These are phyloP conservation scores for Gadopsis bispinosus DNA, from an alignment of 2,797 vertebrate species.

Conservation along the genomic window DNA sequence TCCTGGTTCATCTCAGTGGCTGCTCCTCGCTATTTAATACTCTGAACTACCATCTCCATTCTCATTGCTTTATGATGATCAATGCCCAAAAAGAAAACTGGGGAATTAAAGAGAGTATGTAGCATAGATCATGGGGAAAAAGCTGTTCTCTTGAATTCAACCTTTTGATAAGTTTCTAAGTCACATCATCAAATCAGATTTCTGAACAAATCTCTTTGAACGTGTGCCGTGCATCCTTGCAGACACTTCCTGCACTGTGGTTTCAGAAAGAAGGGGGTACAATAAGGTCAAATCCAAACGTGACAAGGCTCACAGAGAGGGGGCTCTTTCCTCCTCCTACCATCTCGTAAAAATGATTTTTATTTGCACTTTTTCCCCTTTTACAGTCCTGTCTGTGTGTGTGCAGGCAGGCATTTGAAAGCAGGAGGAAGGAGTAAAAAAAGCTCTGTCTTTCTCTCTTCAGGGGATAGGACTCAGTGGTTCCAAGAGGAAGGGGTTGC, in stretches of 20 bases:
- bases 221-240: constrained; percentile 14
- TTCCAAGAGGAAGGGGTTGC: constrained; percentile 44
- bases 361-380: constrained; percentile 81
- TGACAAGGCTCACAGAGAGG: constrained; percentile 53
- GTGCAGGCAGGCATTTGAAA: constrained; percentile 67
- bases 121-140: not conserved
- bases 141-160: not conserved
- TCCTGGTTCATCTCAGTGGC: constrained; percentile 40
- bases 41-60: constrained; percentile 13
- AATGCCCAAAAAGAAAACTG: constrained; percentile 7
- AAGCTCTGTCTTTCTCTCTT: constrained; percentile 65
- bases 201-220: not conserved
- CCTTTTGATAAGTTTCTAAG: not conserved
- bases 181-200: constrained; percentile 4
- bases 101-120: not conserved
- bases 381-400: constrained; percentile 71
- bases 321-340: constrained; percentile 63
- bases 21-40: constrained; percentile 16
- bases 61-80: constrained; percentile 28
- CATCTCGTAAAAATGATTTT: constrained; percentile 82
- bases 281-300: constrained; percentile 57
- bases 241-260: constrained; percentile 16
- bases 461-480: constrained; percentile 48
- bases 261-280: constrained; percentile 35
- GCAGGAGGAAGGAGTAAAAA: constrained; percentile 62